Evolutionary conservation across 2,888 invertebrate genomes (phyloP), one percentile per base, ranked within the genome.

Genomic region (Diaphora mendica): DNA sequence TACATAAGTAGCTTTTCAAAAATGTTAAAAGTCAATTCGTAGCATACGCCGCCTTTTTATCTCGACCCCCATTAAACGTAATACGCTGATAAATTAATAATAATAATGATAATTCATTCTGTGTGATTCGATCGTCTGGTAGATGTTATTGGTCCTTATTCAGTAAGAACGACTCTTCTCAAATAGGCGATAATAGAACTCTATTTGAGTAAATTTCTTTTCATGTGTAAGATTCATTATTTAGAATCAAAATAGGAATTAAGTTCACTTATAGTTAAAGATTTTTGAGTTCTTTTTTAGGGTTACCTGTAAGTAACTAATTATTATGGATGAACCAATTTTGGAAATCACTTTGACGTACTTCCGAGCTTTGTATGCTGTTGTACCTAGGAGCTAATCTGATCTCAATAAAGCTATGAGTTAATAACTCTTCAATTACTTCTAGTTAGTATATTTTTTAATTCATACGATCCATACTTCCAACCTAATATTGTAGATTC

Each of bases 41-140:
- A 65, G n/a, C 20, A 39, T 23, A 51, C 48, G 64, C 15, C 55
- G 65, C 71, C 65, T 71, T 66, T 51, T 66, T 66, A 66, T 66
- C 71, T 39, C 55, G 39, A 26, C 35, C 13, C 71, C 23, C 55
- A 35, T 64, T 65, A 39, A 64, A 71, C 15, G 51, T 33, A 51
- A 65, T 48, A 11, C 5, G 51, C 17, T 55, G 51, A 51, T 71
- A 48, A 71, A 71, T 66, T 55, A n/a, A n/a, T n/a, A n/a, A n/a
- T n/a, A n/a, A n/a, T n/a, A n/a, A n/a, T n/a, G n/a, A n/a, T n/a
- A n/a, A 71, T 71, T 71, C 55, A 71, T 55, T 17, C 30, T 30
- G 9, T 48, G 23, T 26, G 62, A 42, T 62, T 48, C 70, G 70
- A 70, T 39, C 35, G 65, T 30, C 20, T 39, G 39, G 20, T 42